Evolutionary conservation across 2,888 invertebrate genomes (phyloP).

Genomic region (Galeruca laticollis): DNA sequence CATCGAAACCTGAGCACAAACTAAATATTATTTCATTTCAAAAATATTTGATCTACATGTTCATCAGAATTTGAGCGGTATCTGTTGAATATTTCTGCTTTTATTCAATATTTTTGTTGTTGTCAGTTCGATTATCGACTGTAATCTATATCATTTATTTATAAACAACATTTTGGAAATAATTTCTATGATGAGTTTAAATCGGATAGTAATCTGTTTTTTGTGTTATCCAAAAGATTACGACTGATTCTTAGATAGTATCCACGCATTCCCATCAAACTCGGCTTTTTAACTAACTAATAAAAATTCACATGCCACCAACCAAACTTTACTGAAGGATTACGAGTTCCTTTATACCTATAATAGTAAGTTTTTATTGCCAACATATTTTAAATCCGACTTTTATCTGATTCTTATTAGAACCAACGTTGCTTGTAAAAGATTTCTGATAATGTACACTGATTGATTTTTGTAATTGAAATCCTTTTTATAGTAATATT

Average conservation of each 20-base stretch:
- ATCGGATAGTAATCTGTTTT: slow-evolving; percentile 12
- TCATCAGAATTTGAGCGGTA: no score
- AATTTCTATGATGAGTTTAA: no score
- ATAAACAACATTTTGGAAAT: no score
- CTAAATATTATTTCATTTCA: no score
- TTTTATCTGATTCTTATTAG: slow-evolving; percentile 30
- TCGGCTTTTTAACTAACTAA: slow-evolving; percentile 19
- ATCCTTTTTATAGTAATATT: not conserved
- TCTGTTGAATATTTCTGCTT: no score
- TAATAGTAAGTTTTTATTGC: slow-evolving; percentile 24
- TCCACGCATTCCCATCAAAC: slow-evolving; percentile 28
- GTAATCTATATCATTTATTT: no score
- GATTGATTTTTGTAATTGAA: slow-evolving; percentile 19
- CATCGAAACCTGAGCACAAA: no score
- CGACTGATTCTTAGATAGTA: slow-evolving; percentile 26
- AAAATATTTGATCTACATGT: no score
- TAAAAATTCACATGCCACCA: slow-evolving; percentile 13
- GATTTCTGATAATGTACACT: slow-evolving; percentile 9
- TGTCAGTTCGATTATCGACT: no score
- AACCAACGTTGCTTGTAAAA: not conserved
- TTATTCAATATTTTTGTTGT: no score
- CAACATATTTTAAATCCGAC: slow-evolving; percentile 21
- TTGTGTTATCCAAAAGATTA: slow-evolving; percentile 17
- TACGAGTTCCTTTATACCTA: slow-evolving; percentile 1
- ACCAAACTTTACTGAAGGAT: slow-evolving; percentile 14